phyloP scores from a whole-genome alignment of 2,888 invertebrate species.

The Rotaria sp. region DNA sequence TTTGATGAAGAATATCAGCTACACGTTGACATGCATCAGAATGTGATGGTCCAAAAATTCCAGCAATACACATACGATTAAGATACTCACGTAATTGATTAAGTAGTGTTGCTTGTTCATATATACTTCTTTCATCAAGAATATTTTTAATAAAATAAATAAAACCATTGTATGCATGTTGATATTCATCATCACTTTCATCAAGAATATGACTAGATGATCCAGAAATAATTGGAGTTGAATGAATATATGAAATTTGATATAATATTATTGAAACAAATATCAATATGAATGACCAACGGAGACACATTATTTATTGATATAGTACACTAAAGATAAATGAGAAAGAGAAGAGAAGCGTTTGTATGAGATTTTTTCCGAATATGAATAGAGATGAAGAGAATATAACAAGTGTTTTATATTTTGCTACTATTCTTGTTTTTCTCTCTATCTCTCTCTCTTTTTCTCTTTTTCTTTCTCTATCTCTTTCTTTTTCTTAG shows the following conservation, averaged over 20 bases:
- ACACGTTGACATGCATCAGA: not conserved
- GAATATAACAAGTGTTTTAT: not conserved
- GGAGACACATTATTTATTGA: not conserved
- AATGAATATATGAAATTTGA: not conserved
- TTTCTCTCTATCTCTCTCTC: not conserved
- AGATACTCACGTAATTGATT: slow-evolving; percentile 18
- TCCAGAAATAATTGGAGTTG: not conserved
- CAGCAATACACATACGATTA: not conserved
- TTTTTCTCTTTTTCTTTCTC: not conserved
- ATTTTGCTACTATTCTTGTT: not conserved
- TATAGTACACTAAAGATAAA: not conserved
- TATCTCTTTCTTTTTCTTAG: not conserved
- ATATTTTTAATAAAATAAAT: not conserved
- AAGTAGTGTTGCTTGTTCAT: not conserved
- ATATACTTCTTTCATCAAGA: not conserved
- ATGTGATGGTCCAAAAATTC: not conserved
- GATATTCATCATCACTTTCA: not conserved
- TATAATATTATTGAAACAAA: not conserved
- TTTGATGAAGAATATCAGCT: not conserved
- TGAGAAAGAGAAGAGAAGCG: not conserved
- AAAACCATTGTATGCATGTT: not conserved
- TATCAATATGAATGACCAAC: not conserved
- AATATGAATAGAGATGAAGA: not conserved
- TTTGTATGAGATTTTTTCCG: not conserved
- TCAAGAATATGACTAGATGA: not conserved